Evolutionary conservation across 2,888 invertebrate genomes (phyloP).

Genomic region (Helicoverpa assulta): DNA sequence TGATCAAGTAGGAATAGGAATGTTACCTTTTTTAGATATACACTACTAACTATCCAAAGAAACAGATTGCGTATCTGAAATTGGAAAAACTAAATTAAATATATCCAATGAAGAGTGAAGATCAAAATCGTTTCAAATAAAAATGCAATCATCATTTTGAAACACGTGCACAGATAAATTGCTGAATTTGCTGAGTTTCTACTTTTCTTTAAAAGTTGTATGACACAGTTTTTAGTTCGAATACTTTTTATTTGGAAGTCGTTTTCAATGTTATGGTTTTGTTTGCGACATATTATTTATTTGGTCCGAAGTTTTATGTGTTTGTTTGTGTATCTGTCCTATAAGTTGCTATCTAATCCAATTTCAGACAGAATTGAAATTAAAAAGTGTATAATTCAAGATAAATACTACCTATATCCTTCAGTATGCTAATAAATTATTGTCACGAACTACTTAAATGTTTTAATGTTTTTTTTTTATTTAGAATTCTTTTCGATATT

Average conservation of each 20-base stretch:
- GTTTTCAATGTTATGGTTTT: conserved; percentile 19
- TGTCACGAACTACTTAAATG: background rate
- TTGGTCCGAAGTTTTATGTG: background rate
- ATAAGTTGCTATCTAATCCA: background rate
- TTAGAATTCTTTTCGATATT: too few relatives aligned
- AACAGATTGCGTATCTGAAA: background rate
- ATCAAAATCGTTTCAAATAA: background rate
- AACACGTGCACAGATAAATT: conserved; percentile 7
- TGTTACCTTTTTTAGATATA: too few relatives aligned
- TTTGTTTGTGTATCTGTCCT: too few relatives aligned
- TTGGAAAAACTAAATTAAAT: conserved; percentile 5
- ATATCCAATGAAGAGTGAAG: background rate
- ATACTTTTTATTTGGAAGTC: conserved; percentile 9
- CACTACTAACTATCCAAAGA: too few relatives aligned
- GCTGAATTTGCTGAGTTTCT: conserved; percentile 12
- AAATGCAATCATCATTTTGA: conserved; percentile 12
- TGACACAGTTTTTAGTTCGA: conserved; percentile 7
- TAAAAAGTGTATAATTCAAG: background rate
- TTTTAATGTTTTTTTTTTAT: conserved; percentile 2
- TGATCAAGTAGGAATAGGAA: too few relatives aligned
- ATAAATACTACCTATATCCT: background rate
- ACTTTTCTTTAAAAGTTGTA: conserved; percentile 1
- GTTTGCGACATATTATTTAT: conserved; percentile 21
- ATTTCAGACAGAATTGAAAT: background rate
- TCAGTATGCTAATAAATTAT: conserved; percentile 4